Conservation (phyloP, 2,113 vertebrate genomes). For the Aplodontia rufa region DNA sequence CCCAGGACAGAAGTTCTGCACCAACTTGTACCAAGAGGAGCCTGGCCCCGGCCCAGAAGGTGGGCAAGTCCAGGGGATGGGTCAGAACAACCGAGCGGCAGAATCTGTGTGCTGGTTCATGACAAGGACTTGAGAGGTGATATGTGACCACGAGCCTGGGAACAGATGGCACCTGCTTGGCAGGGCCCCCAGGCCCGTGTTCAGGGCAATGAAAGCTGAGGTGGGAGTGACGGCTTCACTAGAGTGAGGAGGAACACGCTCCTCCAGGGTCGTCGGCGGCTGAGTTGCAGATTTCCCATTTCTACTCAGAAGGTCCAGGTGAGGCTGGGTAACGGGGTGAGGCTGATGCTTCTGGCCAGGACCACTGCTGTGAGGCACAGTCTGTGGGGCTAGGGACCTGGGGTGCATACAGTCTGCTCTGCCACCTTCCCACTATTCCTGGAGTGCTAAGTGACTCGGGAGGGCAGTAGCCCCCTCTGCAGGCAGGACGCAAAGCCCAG, state of each 20-base stretch:
- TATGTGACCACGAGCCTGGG: neutral
- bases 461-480: neutral
- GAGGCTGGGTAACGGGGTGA: neutral
- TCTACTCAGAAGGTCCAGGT: neutral
- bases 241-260: no score
- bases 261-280: neutral
- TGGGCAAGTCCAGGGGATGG: neutral
- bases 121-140: neutral
- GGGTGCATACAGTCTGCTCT: no score
- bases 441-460: rapidly evolving
- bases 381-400: neutral
- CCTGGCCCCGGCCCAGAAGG: rapidly evolving
- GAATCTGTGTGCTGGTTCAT: neutral
- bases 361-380: rapidly evolving
- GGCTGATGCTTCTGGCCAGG: neutral
- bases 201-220: neutral
- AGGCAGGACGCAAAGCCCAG: neutral
- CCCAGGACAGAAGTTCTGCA: neutral
- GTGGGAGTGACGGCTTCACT: neutral
- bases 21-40: neutral
- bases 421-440: neutral
- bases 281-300: no score
- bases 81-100: rapidly evolving
- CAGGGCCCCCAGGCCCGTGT: no score
- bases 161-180: neutral